Percentiles rank a stretch among this genome's conserved stretches.
Evolutionary conservation across 2,888 invertebrate species (phyloP).

Genomic region (Stenodera caucasica): DNA sequence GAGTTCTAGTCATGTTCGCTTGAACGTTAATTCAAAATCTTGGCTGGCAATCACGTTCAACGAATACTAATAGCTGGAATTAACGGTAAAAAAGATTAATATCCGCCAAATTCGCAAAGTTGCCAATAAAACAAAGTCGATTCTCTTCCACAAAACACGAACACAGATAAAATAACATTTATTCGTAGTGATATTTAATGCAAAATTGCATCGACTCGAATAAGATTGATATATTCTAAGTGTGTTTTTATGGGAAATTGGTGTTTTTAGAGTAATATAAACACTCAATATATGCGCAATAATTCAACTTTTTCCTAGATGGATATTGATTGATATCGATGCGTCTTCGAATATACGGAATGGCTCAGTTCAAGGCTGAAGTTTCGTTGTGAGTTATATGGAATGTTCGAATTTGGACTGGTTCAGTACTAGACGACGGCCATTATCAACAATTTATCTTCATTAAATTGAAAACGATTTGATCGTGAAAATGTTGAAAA

Average conservation of each 20-base stretch:
- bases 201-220: background rate
- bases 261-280: background rate
- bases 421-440: background rate
- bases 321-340: background rate
- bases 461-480: conserved; percentile 6
- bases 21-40: conserved; percentile 1
- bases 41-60: background rate
- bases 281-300: background rate
- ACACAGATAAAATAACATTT: background rate
- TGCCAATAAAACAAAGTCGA: background rate
- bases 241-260: background rate
- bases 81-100: background rate
- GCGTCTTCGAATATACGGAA: background rate
- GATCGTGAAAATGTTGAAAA: conserved; percentile 6
- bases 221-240: background rate
- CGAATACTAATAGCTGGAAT: background rate
- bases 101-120: background rate
- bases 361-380: background rate
- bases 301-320: background rate
- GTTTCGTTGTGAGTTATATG: background rate
- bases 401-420: background rate
- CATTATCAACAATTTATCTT: conserved; percentile 7
- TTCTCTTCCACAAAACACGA: background rate
- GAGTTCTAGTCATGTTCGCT: background rate
- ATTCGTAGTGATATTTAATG: background rate